Evolutionary conservation across 2,888 invertebrate genomes (phyloP).

Genomic region (Xestia ashworthii): DNA sequence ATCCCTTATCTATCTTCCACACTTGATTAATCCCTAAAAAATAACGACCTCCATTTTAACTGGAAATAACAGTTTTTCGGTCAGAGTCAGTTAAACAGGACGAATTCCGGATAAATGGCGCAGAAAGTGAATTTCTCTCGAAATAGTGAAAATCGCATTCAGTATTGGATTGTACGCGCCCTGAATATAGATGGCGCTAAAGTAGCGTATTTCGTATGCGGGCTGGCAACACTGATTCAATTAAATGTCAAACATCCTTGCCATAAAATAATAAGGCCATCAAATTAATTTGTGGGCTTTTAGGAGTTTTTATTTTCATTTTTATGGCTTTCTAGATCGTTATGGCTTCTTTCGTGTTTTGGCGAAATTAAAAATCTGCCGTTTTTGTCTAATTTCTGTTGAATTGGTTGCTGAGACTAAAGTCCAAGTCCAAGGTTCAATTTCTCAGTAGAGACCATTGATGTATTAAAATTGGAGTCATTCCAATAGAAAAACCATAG

Average conservation of each 20-base stretch:
- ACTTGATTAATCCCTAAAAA: slow-evolving; percentile 36
- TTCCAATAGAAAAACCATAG: neutral
- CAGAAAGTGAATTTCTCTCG: slow-evolving; percentile 85
- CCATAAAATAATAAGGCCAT: slow-evolving; percentile 59
- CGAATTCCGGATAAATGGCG: slow-evolving; percentile 74
- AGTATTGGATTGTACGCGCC: slow-evolving; percentile 71
- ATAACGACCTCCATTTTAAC: slow-evolving; percentile 39
- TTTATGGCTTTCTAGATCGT: slow-evolving; percentile 44
- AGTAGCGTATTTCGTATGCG: slow-evolving; percentile 68
- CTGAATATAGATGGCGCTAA: slow-evolving; percentile 73
- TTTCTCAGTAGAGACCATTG: neutral
- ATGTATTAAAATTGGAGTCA: no score
- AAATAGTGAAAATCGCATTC: slow-evolving; percentile 82
- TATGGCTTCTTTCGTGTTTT: slow-evolving; percentile 13
- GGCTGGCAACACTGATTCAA: slow-evolving; percentile 61
- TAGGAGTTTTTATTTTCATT: slow-evolving; percentile 43
- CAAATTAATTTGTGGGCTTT: slow-evolving; percentile 56
- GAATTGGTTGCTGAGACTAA: neutral
- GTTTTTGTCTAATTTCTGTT: neutral
- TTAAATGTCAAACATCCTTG: slow-evolving; percentile 65
- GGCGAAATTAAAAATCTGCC: slow-evolving; percentile 8
- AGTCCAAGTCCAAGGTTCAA: neutral
- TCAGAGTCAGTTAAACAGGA: slow-evolving; percentile 59
- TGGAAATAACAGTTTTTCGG: slow-evolving; percentile 33
- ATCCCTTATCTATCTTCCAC: slow-evolving; percentile 19